Conservation (phyloP, 1,140 invertebrate genomes). For the Triops cancriformis region DNA sequence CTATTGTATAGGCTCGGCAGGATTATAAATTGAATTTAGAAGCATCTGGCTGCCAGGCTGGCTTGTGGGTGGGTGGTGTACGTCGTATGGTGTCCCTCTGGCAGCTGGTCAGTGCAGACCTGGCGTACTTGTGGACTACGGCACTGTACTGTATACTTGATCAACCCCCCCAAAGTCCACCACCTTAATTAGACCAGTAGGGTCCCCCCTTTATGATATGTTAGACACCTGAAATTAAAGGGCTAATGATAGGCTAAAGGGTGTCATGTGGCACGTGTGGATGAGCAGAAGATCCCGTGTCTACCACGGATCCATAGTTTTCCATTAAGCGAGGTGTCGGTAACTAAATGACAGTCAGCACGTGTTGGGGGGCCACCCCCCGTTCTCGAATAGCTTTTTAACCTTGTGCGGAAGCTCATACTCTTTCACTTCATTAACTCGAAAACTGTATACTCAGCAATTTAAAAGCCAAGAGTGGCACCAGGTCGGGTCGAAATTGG, state of each 20-base stretch:
- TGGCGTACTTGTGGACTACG: too few species aligned
- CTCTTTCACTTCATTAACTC: neutral
- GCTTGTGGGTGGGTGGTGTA: neutral
- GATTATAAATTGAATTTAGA: conserved; percentile 7
- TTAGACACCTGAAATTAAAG: neutral
- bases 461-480: neutral
- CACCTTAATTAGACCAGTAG: neutral
- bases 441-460: neutral
- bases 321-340: conserved; percentile 9
- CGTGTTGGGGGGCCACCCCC: neutral
- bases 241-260: neutral
- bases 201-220: neutral
- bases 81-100: neutral
- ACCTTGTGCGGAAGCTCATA: neutral
- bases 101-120: conserved; percentile 2
- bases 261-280: neutral
- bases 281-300: neutral
- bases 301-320: conserved; percentile 10
- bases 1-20: neutral
- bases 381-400: neutral
- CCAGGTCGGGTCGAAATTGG: neutral
- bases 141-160: too few species aligned
- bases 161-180: too few species aligned
- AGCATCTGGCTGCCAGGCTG: neutral
- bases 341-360: neutral